These are phyloP conservation scores for Xyrauchen texanus DNA, from an alignment of 2,113 vertebrate genomes.

Conservation along the genomic window DNA sequence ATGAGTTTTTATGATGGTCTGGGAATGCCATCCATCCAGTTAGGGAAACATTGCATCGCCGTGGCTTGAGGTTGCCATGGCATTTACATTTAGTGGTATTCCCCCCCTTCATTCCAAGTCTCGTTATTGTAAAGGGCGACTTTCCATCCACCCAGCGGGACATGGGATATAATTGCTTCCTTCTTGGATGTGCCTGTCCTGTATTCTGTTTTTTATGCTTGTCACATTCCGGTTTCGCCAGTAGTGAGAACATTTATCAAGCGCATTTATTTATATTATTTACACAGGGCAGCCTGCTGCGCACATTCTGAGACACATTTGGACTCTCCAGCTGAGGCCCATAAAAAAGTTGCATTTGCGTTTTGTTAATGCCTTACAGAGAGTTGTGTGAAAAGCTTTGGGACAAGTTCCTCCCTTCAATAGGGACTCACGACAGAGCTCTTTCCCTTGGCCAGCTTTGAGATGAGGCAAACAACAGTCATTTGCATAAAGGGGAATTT, in stretches of 20 bases:
- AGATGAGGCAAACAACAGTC: slow-evolving; percentile 28
- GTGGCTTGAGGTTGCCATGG: slow-evolving; percentile 29
- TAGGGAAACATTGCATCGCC: slow-evolving; percentile 18
- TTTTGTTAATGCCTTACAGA: slow-evolving; percentile 29
- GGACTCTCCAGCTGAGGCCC: slow-evolving; percentile 39
- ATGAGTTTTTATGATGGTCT: neutral
- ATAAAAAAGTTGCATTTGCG: slow-evolving; percentile 38
- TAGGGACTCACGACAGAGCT: too few species aligned
- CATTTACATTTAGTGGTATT: slow-evolving; percentile 40
- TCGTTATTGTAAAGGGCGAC: slow-evolving; percentile 30
- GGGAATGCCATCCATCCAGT: slow-evolving; percentile 20
- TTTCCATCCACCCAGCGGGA: slow-evolving; percentile 38
- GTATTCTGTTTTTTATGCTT: slow-evolving; percentile 28
- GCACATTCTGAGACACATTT: slow-evolving; percentile 11
- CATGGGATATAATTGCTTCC: slow-evolving; percentile 47
- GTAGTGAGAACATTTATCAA: slow-evolving; percentile 41
- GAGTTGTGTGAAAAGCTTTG: slow-evolving; percentile 33
- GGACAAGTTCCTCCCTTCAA: neutral
- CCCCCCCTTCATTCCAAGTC: slow-evolving; percentile 31
- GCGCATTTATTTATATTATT: slow-evolving; percentile 38
- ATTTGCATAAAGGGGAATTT: slow-evolving; percentile 38
- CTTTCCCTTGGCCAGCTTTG: slow-evolving; percentile 24
- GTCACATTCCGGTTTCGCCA: slow-evolving; percentile 36
- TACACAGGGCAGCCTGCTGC: slow-evolving; percentile 30
- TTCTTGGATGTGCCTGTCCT: slow-evolving; percentile 32